Evolutionary conservation across 1,140 invertebrate genomes (phyloP), one percentile per base, ranked within the genome.

Genomic region (Drosophila ohnishii): DNA sequence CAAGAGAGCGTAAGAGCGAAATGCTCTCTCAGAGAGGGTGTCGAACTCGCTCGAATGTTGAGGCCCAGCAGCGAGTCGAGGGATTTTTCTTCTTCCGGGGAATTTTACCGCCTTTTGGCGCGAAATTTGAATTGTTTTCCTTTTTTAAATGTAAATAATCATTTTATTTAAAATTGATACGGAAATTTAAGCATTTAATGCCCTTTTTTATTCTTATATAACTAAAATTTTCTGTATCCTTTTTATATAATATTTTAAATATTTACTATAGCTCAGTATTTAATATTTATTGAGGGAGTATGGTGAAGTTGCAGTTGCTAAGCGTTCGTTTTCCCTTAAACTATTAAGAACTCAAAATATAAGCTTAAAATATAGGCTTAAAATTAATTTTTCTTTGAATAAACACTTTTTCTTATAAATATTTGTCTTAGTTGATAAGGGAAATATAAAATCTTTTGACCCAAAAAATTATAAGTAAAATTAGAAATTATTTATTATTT

Each of bases 1-100:
- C 25, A n/a, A 53, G 22, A 14, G 35, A 37, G 47, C n/a, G 16
- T 51, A 22, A 42, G 61, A 65, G n/a, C 8, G 42, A 66, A 64
- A n/a, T 10, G 13, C 28, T 42, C 40, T 67, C 40, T 64, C 19
- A 55, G 75, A 60, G 37, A 62, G 64, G 47, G 63, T 57, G 58
- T 42, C 8, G 37, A 42, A 81, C 82, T 85, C 82, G 83, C 60
- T 67, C 53, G 51, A 48, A 19, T 30, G 30, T 44, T 47, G 44
- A 59, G 64, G 64, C n/a, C 35, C 37, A 75, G 75, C 82, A 85
- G 82, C 78, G 55, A 59, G 56, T 55, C 19, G 19, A 61, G 75
- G 82, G 75, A 73, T 70, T 72, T 86, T 76, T 57, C 5, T 22
- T 13, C 16, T 61, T 62, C 9, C n/a, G 25, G 7, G 35, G 22